Percentiles rank a stretch among this genome's conserved stretches.
Evolutionary conservation across 2,797 vertebrate genomes (phyloP).

Genomic region (Rousettus madagascariensis): DNA sequence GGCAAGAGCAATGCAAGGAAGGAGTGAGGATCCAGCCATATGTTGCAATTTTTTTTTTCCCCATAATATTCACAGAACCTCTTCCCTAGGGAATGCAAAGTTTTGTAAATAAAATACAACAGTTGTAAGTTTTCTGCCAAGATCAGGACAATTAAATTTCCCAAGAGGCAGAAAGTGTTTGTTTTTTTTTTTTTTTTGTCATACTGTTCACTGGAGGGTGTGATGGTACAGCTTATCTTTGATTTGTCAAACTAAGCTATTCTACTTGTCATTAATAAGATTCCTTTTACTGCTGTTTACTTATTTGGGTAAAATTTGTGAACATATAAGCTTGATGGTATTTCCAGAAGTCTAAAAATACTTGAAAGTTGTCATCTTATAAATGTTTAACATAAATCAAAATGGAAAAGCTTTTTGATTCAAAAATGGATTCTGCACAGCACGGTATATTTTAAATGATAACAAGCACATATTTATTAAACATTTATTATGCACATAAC

Average conservation of each 20-base stretch:
- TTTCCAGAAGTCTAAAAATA: constrained; percentile 19
- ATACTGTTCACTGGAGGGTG: neutral
- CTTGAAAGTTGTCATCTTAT: neutral
- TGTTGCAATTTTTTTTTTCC: neutral
- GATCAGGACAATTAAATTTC: constrained; percentile 61
- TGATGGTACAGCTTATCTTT: constrained; percentile 30
- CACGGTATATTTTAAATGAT: constrained; percentile 9
- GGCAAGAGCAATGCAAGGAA: neutral
- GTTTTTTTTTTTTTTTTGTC: constrained; percentile 24
- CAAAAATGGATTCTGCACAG: constrained; percentile 40
- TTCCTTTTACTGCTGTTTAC: constrained; percentile 24
- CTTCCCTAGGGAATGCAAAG: constrained; percentile 46
- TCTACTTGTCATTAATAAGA: neutral
- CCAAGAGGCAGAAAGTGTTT: constrained; percentile 2
- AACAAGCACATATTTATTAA: constrained; percentile 36
- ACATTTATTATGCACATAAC: neutral
- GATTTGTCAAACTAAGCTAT: constrained; percentile 43
- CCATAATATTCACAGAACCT: neutral
- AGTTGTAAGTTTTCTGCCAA: constrained; percentile 27
- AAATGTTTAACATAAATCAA: constrained; percentile 29
- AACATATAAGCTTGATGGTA: neutral
- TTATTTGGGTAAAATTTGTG: constrained; percentile 42
- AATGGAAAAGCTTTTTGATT: neutral
- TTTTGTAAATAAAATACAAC: constrained; percentile 62
- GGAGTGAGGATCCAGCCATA: neutral